Evolutionary conservation across 2,113 vertebrate genomes (phyloP), one percentile per base, ranked within the genome.

Genomic region (Elephas maximus): DNA sequence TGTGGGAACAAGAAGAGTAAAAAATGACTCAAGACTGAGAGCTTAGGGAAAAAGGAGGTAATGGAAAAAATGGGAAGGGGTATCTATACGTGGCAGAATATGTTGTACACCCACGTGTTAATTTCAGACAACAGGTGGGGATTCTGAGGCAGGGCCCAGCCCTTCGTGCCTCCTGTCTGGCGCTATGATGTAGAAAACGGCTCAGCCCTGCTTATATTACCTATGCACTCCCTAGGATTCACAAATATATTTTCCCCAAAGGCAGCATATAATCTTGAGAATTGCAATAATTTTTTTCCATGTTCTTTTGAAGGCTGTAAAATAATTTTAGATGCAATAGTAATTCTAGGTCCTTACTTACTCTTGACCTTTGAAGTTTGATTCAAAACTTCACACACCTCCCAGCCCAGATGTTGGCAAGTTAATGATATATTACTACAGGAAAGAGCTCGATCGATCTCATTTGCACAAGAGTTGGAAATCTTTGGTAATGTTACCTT

Each of bases 271-370:
- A 97, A 98, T 97, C 97, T 97, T 88, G 92, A 94, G 92, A 95
- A 97, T 94, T 85, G 71, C 73, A 95, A 93, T 98, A 57, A 95
- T 48, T 88, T 94, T 97, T 97, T 94, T 95, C 97, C 96, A 71
- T 95, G 84, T 97, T 95, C 93, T 97, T 97, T 95, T 91, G 97
- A 97, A 94, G 84, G 73, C 95, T 95, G 81, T 96, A 92, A 97
- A 95, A 96, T 96, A 97, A 97, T 95, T 97, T 97, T 97, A 97
- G 96, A 93, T 96, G 96, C 94, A 93, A 69, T 97, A 92, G 92
- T 93, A 97, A 97, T 97, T 97, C 96, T 95, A 97, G 92, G 92
- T 90, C 94, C 83, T 91, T 76, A 89, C 79, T 96, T 97, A 94
- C 89, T 71, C 92, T 97, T 97, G 96, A 95, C 95, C 90, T 98